These are phyloP conservation scores for Pitta sordida DNA, from an alignment of 2,113 vertebrate genomes.

Conservation along the genomic window DNA sequence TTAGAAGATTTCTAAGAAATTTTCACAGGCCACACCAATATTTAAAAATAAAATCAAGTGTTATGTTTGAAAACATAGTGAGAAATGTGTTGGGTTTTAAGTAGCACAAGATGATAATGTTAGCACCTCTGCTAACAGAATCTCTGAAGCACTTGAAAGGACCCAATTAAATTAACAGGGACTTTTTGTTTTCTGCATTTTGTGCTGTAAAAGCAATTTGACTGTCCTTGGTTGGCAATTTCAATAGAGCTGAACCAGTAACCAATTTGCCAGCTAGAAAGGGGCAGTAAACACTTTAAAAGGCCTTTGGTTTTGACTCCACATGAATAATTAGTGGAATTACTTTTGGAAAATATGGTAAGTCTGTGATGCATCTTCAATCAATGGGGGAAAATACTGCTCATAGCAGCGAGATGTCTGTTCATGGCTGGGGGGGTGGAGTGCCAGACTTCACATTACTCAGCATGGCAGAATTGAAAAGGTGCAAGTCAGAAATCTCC, in stretches of 20 bases:
- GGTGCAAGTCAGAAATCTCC: neutral
- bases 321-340: neutral
- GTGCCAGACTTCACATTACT: accelerated
- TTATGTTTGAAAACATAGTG: slow-evolving; percentile 58
- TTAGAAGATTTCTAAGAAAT: slow-evolving; percentile 59
- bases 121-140: slow-evolving; percentile 55
- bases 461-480: neutral
- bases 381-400: neutral
- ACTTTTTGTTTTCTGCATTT: slow-evolving; percentile 51
- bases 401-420: neutral
- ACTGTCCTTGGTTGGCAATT: neutral
- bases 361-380: neutral
- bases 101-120: slow-evolving; percentile 34
- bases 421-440: neutral
- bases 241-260: neutral
- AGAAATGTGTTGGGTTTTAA: slow-evolving; percentile 50
- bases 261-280: neutral
- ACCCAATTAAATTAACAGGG: slow-evolving; percentile 49
- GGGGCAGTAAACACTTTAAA: neutral
- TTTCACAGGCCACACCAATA: slow-evolving; percentile 19
- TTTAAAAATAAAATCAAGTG: slow-evolving; percentile 59
- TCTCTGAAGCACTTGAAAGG: slow-evolving; percentile 40
- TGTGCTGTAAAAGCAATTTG: slow-evolving; percentile 4
- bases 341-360: neutral
- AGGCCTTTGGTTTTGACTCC: neutral